These are phyloP conservation scores for Heliconius hortense DNA, from an alignment of 2,888 invertebrate species.

Conservation along the genomic window DNA sequence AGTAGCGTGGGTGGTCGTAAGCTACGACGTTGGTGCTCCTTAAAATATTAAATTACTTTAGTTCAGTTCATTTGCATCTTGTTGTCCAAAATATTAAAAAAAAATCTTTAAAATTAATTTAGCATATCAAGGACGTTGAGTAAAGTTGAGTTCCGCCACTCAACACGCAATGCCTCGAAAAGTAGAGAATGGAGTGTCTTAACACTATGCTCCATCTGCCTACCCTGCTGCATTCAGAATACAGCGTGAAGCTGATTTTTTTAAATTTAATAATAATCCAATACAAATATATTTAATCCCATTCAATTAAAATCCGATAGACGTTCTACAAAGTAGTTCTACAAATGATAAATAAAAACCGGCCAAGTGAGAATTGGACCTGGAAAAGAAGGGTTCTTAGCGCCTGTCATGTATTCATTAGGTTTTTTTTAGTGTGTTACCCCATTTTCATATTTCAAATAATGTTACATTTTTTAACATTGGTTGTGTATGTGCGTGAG, in stretches of 20 bases:
- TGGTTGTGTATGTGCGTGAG: neutral
- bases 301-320: neutral
- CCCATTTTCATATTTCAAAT: conserved; percentile 2
- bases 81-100: too few species aligned
- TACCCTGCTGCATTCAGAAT: too few species aligned
- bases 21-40: neutral
- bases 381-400: conserved; percentile 6
- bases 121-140: too few species aligned
- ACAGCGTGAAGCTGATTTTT: too few species aligned
- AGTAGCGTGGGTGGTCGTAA: conserved; percentile 14
- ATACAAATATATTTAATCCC: neutral
- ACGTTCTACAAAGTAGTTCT: neutral
- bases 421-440: neutral
- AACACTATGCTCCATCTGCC: too few species aligned
- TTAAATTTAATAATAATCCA: neutral
- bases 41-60: conserved; percentile 22
- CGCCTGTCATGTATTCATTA: neutral
- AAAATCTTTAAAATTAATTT: too few species aligned
- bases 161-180: too few species aligned
- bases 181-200: too few species aligned
- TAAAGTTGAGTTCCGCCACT: too few species aligned
- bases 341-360: neutral
- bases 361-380: conserved; percentile 8
- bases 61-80: neutral
- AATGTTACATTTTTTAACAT: neutral